Percentiles rank a stretch among this genome's conserved stretches.
Conservation (phyloP, 2,113 vertebrate genomes). For the Lophura nycthemera region DNA sequence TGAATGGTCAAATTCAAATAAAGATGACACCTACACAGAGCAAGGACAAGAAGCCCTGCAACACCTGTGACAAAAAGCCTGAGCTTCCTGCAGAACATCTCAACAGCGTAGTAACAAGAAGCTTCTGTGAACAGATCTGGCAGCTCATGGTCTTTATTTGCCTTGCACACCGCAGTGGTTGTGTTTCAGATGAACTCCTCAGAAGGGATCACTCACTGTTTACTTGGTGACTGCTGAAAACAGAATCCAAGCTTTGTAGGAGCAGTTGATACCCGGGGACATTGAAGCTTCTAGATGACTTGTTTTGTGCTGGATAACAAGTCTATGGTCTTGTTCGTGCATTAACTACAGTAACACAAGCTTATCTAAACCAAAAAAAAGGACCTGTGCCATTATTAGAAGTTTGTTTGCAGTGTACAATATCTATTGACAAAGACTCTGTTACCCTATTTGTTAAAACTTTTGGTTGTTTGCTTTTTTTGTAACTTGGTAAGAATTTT, state of each 20-base stretch:
- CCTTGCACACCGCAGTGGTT: not conserved
- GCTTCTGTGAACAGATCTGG: not conserved
- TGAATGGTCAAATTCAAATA: constrained; percentile 85
- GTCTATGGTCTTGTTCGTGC: constrained; percentile 38
- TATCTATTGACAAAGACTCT: constrained; percentile 27
- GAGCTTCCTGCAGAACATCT: not conserved
- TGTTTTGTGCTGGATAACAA: constrained; percentile 64
- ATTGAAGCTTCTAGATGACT: constrained; percentile 50
- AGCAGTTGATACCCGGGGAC: constrained; percentile 44
- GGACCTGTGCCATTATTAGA: constrained; percentile 34
- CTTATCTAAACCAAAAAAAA: constrained; percentile 70
- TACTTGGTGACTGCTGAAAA: constrained; percentile 36
- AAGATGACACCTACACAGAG: constrained; percentile 87
- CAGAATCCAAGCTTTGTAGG: constrained; percentile 49
- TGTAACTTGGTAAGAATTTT: not conserved
- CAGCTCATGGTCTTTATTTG: constrained; percentile 3
- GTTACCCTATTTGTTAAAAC: constrained; percentile 8
- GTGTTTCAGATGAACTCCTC: not conserved
- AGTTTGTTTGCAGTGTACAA: constrained; percentile 50
- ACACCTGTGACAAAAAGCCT: constrained; percentile 84
- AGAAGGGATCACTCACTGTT: constrained; percentile 26
- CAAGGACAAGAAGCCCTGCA: constrained; percentile 95
- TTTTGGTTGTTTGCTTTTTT: constrained; percentile 28
- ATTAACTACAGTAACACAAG: constrained; percentile 72
- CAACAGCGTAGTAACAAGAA: not conserved